Evolutionary conservation across 2,113 vertebrate species (phyloP).

Genomic region (Tricholaema leucomelas): DNA sequence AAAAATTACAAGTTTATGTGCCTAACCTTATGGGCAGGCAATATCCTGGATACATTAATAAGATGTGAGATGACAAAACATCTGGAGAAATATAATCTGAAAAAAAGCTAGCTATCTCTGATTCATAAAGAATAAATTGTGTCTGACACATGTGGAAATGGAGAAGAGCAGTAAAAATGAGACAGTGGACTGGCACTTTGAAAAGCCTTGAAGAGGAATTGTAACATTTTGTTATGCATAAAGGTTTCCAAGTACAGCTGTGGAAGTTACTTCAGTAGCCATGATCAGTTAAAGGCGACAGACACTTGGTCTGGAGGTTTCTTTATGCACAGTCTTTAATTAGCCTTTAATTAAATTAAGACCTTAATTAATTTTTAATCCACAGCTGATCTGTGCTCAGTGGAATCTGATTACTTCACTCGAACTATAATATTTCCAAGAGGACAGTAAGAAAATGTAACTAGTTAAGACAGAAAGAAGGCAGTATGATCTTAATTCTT

Average conservation of each 20-base stretch:
- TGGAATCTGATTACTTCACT: not conserved
- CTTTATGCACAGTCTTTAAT: not conserved
- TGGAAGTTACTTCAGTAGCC: not conserved
- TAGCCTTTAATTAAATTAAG: slow-evolving; percentile 35
- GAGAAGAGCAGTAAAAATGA: slow-evolving; percentile 27
- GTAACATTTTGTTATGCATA: not conserved
- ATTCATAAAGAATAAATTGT: slow-evolving; percentile 54
- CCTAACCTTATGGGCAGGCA: slow-evolving; percentile 55
- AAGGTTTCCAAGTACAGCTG: slow-evolving; percentile 8
- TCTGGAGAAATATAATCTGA: slow-evolving; percentile 70
- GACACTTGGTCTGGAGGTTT: not conserved
- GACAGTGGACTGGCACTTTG: not conserved
- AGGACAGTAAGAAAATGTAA: not conserved
- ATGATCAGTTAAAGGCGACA: not conserved
- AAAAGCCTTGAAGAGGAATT: slow-evolving; percentile 1
- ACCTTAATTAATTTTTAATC: slow-evolving; percentile 25
- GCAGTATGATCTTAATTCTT: not conserved
- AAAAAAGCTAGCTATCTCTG: slow-evolving; percentile 47
- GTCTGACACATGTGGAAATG: slow-evolving; percentile 57
- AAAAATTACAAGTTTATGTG: slow-evolving; percentile 47
- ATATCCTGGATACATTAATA: slow-evolving; percentile 60
- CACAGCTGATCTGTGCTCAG: not conserved
- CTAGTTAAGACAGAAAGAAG: not conserved
- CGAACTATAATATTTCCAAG: not conserved
- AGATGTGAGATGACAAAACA: slow-evolving; percentile 72